Base-by-base conservation (phyloP, 1,140 invertebrate genomes). In the Anastrepha obliqua region DNA sequence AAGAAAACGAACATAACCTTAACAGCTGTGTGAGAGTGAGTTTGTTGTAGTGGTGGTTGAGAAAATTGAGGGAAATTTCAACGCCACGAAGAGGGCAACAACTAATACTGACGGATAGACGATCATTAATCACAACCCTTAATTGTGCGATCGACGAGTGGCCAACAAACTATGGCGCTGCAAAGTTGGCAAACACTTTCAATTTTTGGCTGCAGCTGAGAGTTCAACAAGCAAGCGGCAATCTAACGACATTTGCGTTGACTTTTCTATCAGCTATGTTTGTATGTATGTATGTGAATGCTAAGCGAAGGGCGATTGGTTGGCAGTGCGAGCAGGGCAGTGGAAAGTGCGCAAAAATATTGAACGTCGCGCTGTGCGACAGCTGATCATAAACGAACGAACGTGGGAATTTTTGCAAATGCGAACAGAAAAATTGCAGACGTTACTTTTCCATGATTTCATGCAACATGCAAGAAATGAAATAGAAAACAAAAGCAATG, bases 331-430 rank as follows among this genome's bases (percentile, higher is more conserved):
- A 29, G 55, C 55, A 8, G 55, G 55, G 11, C 65, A 13, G 47
- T 55, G 74, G 47, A 81, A 81, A 81, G 74, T 55, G 55, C 74
- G 74, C 74, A 81, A 81, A 81, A 81, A 81, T 81, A n/a, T n/a
- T 20, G 42, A 55, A 8, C 74, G 74, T 20, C 9, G 74, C 74
- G 47, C 47, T 55, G 47, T 81, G 44, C 20, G 74, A 47, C 74
- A 81, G 74, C 74, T 81, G 74, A 81, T 42, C 47, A 20, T 13
- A 29, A 74, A 74, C 67, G 7, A 81, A 15, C 42, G 70, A 81
- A 81, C 74, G 74, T 81, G 74, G 74, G 74, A 81, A 81, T 58
- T 81, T 81, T 81, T n/a, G 74, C 74, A 81, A 81, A 81, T 81
- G 74, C 47, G 44, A 44, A 55, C 20, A 58, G 3, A 58, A 81